phyloP scores from a whole-genome alignment of 2,888 invertebrate species.

The Calameuta pallipes region DNA sequence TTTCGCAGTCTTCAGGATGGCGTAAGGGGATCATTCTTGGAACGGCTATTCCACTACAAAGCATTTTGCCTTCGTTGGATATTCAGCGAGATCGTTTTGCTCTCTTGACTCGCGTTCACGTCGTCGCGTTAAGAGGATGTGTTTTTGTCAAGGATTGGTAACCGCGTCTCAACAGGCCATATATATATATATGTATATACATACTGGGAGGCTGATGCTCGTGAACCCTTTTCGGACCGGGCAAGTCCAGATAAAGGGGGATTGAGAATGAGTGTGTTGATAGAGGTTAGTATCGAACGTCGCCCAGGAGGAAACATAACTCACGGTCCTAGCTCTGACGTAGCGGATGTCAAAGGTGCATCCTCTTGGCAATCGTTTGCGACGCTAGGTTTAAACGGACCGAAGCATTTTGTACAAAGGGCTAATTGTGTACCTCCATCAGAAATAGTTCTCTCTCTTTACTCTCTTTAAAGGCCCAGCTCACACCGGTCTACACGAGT shows the following conservation, averaged over 20 bases:
- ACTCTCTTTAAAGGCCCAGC: too few relatives aligned
- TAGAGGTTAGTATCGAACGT: slow-evolving; percentile 21
- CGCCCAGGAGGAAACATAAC: slow-evolving; percentile 35
- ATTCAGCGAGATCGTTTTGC: slow-evolving; percentile 48
- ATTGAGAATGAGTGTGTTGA: too few relatives aligned
- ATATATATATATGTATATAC: neutral
- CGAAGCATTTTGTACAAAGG: slow-evolving; percentile 34
- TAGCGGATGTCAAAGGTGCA: slow-evolving; percentile 39
- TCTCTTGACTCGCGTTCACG: slow-evolving; percentile 25
- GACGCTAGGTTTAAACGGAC: slow-evolving; percentile 16
- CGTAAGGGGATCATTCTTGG: neutral
- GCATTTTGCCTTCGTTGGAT: slow-evolving; percentile 52
- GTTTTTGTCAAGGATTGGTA: slow-evolving; percentile 48
- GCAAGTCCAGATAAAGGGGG: too few relatives aligned
- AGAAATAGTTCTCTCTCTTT: neutral
- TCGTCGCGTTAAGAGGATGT: slow-evolving; percentile 43
- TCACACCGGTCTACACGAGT: too few relatives aligned
- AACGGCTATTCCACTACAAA: slow-evolving; percentile 40
- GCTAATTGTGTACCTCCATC: slow-evolving; percentile 37
- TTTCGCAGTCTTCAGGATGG: neutral
- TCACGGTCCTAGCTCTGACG: slow-evolving; percentile 23
- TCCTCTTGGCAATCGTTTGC: slow-evolving; percentile 17
- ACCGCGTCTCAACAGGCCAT: slow-evolving; percentile 26
- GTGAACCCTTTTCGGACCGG: too few relatives aligned
- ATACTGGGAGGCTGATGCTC: too few relatives aligned